A percentile compares a stretch with the other conserved stretches of the same genome.
Evolutionary conservation across 2,113 vertebrate species (phyloP).

Genomic region (Syngnathus typhle): DNA sequence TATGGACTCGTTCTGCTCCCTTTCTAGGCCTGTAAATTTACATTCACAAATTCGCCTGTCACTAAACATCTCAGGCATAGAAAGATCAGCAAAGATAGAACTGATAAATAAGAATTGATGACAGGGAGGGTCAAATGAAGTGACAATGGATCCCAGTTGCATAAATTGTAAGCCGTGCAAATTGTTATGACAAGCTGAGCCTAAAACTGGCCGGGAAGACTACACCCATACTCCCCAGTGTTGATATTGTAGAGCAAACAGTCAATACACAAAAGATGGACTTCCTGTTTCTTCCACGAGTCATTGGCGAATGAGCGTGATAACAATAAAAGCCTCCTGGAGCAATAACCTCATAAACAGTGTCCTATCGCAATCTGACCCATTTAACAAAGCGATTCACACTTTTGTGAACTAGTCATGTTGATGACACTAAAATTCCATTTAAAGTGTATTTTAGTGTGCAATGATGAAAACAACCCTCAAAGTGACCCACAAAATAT

Average conservation of each 20-base stretch:
- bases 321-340: slow-evolving; percentile 25
- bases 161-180: not conserved
- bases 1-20: slow-evolving; percentile 5
- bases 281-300: slow-evolving; percentile 44
- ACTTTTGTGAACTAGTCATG: not conserved
- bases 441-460: not conserved
- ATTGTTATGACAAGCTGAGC: not conserved
- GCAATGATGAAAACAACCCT: not conserved
- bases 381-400: not conserved
- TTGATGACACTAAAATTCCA: too few species aligned
- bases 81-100: not conserved
- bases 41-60: not conserved
- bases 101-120: not conserved
- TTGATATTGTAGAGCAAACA: slow-evolving; percentile 8
- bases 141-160: not conserved
- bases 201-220: slow-evolving; percentile 1
- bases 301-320: not conserved
- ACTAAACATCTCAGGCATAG: too few species aligned
- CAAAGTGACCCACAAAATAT: not conserved
- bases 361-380: not conserved
- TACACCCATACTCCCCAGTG: slow-evolving; percentile 20
- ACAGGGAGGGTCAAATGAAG: not conserved
- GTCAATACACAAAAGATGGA: slow-evolving; percentile 16
- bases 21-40: not conserved
- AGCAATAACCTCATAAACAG: slow-evolving; percentile 27